A percentile compares a stretch with the other conserved stretches of the same genome.
phyloP scores from a whole-genome alignment of 2,888 invertebrate species.

The Thereva nobilitata region DNA sequence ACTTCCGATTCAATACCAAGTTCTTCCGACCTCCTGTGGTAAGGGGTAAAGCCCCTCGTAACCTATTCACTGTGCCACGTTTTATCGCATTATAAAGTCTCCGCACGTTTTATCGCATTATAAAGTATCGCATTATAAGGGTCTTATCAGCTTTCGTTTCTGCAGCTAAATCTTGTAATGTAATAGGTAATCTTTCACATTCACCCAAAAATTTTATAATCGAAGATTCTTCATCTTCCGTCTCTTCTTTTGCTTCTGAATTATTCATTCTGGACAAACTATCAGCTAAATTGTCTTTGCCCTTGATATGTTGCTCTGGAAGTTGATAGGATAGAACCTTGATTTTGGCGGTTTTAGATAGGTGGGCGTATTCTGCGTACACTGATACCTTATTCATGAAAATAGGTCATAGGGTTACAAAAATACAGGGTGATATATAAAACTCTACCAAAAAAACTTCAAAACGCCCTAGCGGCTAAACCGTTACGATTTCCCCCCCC shows the following conservation, averaged over 20 bases:
- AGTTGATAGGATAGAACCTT: no score
- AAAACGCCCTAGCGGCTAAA: no score
- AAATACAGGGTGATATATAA: no score
- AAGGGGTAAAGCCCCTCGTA: neutral
- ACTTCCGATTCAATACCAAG: no score
- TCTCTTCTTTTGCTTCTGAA: conserved; percentile 17
- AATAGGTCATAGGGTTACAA: no score
- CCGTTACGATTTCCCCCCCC: no score
- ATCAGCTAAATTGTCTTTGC: conserved; percentile 26
- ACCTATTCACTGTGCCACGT: conserved; percentile 1
- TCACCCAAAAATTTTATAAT: conserved; percentile 31
- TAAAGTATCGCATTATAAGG: neutral
- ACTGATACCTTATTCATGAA: no score
- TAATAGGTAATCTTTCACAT: conserved; percentile 11
- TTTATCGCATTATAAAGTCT: no score
- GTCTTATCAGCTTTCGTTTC: conserved; percentile 15
- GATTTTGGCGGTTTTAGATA: no score
- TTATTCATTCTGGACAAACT: conserved; percentile 27
- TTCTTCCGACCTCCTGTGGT: neutral
- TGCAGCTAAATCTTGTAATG: no score
- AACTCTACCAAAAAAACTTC: no score
- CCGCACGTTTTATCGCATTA: neutral
- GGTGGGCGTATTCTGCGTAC: no score
- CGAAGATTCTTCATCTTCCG: conserved; percentile 22
- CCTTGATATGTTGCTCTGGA: conserved; percentile 29